Base-by-base conservation (phyloP, 2,797 vertebrate genomes). In the Melanotaenia pygmaea region DNA sequence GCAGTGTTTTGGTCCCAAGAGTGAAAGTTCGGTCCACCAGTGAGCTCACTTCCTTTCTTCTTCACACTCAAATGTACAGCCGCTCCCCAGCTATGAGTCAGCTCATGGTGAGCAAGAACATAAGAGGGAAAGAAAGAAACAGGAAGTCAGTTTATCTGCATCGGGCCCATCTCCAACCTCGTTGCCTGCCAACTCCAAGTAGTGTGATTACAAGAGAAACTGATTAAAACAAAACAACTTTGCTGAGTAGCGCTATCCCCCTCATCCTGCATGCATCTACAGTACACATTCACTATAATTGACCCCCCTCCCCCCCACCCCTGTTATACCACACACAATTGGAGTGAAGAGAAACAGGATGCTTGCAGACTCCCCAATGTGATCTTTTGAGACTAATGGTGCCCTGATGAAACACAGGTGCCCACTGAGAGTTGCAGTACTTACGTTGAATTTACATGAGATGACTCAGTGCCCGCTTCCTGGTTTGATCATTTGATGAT, bases 181-280 rank as follows among this genome's bases (percentile, higher is more conserved):
- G 84, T 88, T 76, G 86, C 87, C 83, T 91, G 92, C 90, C 92
- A 92, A 82, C 81, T 81, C 75, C 51, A 73, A 86, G 81, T 72
- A 72, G 84, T 84, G 86, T 91, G 90, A 93, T 93, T 92, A 90
- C 90, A 93, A 88, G 85, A 82, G 76, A 88, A 93, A 89, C 89
- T 91, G 90, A 94, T 95, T 93, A 92, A 94, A 93, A 91, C 88
- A 90, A 91, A 93, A 92, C 90, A 93, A 88, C 79, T 77, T 73
- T 80, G 77, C 50, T 64, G 57, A 26, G 67, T 58, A 61, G 26
- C 75, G 72, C 67, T 63, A 35, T n/a, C 32, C 64, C 10, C 64
- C 59, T 62, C 71, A 80, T 79, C 69, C 72, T 32, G 64, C 54
- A 70, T 67, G 74, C 64, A 88, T 56, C 68, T 60, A 86, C 83